Evolutionary conservation across 2,888 invertebrate genomes (phyloP).

Genomic region (Noctua janthe): DNA sequence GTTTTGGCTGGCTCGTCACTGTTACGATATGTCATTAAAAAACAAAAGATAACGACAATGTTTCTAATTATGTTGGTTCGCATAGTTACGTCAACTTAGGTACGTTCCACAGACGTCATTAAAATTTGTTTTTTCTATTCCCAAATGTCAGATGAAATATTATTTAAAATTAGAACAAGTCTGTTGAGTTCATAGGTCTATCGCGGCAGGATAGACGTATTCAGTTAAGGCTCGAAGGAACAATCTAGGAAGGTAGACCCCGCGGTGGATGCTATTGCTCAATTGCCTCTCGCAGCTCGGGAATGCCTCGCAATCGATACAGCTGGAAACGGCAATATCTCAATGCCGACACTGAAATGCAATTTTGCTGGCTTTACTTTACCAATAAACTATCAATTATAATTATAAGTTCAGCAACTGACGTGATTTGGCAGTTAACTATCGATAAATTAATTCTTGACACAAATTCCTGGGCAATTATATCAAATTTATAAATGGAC

Average conservation of each 20-base stretch:
- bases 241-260: slow-evolving; percentile 78
- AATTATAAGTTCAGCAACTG: slow-evolving; percentile 61
- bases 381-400: slow-evolving; percentile 69
- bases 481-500: slow-evolving; percentile 45
- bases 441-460: slow-evolving; percentile 57
- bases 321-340: slow-evolving; percentile 74
- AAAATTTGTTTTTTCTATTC: slow-evolving; percentile 34
- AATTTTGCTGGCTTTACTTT: slow-evolving; percentile 57
- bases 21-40: neutral
- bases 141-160: slow-evolving; percentile 14
- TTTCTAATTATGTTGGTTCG: neutral
- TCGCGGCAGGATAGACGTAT: slow-evolving; percentile 67
- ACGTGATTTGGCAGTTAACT: slow-evolving; percentile 62
- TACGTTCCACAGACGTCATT: slow-evolving; percentile 41
- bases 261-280: slow-evolving; percentile 79
- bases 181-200: slow-evolving; percentile 65
- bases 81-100: neutral
- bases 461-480: slow-evolving; percentile 57
- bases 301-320: slow-evolving; percentile 72
- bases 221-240: slow-evolving; percentile 75
- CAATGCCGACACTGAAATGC: slow-evolving; percentile 68
- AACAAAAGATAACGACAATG: neutral
- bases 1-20: neutral
- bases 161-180: slow-evolving; percentile 33
- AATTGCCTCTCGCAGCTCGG: slow-evolving; percentile 76